Evolutionary conservation across 2,113 vertebrate genomes (phyloP).

Genomic region (Sterrhoptilus dennistouni): DNA sequence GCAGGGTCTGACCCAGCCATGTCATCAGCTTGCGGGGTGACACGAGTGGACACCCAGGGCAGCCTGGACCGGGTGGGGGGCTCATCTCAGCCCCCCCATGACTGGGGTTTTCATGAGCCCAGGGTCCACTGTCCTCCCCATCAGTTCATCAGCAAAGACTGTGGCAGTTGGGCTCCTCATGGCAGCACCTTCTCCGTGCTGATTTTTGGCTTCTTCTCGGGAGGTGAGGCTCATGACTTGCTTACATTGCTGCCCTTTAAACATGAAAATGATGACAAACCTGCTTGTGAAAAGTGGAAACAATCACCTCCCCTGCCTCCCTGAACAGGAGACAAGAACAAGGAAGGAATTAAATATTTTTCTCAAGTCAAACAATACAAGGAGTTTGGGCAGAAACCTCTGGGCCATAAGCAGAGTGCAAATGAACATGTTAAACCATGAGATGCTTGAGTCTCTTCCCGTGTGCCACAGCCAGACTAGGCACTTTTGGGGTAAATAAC

Average conservation of each 20-base stretch:
- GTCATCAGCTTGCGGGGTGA: not conserved
- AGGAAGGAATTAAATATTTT: not conserved
- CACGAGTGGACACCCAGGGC: not conserved
- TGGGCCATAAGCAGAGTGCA: not conserved
- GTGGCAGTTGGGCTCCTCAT: not conserved
- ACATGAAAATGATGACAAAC: not conserved
- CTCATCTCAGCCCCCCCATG: accelerated
- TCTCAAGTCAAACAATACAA: not conserved
- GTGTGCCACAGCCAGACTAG: not conserved
- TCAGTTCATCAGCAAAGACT: accelerated
- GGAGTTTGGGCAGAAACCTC: not conserved
- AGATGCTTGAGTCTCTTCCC: not conserved
- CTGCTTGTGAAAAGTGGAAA: not conserved
- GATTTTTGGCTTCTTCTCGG: not conserved
- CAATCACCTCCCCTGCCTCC: not conserved
- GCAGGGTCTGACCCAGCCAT: accelerated
- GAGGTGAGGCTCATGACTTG: not conserved
- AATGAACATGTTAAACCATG: accelerated
- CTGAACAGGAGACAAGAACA: not conserved
- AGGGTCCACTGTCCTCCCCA: not conserved
- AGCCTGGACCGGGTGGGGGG: not conserved
- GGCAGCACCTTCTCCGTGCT: not conserved
- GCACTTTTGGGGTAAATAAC: not conserved
- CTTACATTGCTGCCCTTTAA: not conserved
- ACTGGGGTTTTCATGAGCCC: not conserved